Percentiles rank a stretch among this genome's conserved stretches.
Evolutionary conservation across 2,888 invertebrate genomes (phyloP).

Genomic region (Mellilla xanthometata): DNA sequence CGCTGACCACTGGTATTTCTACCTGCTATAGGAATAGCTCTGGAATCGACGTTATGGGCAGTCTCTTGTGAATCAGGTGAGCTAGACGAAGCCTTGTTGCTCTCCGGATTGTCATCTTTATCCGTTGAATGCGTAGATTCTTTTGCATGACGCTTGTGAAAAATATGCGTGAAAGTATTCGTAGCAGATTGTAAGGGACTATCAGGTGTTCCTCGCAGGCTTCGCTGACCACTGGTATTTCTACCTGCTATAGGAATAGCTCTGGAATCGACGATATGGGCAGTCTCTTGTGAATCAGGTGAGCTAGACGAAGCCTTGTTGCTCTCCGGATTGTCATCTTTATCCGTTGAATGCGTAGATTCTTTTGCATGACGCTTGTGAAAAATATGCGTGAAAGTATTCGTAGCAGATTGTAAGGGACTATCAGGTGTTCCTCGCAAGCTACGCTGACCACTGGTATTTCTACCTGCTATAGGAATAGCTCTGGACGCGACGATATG

Average conservation of each 20-base stretch:
- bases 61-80: conserved; percentile 47
- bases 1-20: conserved; percentile 54
- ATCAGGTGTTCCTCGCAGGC: conserved; percentile 49
- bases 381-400: conserved; percentile 71
- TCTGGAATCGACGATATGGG: conserved; percentile 45
- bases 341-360: conserved; percentile 55
- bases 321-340: conserved; percentile 71
- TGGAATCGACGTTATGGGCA: conserved; percentile 44
- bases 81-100: conserved; percentile 67
- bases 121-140: conserved; percentile 59
- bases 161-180: conserved; percentile 71
- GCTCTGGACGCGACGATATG: conserved; percentile 47
- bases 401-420: conserved; percentile 63
- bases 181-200: conserved; percentile 63
- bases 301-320: conserved; percentile 66
- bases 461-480: conserved; percentile 58
- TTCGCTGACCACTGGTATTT: conserved; percentile 52
- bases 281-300: conserved; percentile 43
- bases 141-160: conserved; percentile 59
- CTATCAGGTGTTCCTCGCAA: conserved; percentile 50
- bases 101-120: conserved; percentile 70
- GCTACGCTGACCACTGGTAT: conserved; percentile 53
- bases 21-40: conserved; percentile 55
- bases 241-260: conserved; percentile 58
- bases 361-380: conserved; percentile 62